Conservation (phyloP, 2,888 invertebrate species). For the Acholoe squamosa region DNA sequence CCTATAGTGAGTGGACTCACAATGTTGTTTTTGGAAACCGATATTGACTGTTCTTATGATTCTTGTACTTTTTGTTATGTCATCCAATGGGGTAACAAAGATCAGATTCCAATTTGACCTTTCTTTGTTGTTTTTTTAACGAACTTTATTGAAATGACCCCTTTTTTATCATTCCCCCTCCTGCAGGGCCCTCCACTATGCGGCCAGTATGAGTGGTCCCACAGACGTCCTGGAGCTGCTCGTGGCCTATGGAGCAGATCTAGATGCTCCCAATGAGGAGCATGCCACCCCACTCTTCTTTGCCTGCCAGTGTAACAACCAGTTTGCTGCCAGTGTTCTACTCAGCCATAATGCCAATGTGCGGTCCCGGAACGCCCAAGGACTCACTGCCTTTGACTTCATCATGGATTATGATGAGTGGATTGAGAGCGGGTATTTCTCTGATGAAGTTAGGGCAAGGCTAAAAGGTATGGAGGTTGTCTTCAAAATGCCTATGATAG, state of each 20-base stretch:
- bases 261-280: slow-evolving; percentile 79
- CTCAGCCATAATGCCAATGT: slow-evolving; percentile 78
- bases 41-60: no score
- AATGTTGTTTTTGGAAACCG: no score
- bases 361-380: slow-evolving; percentile 78
- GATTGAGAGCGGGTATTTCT: slow-evolving; percentile 82
- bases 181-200: slow-evolving; percentile 80
- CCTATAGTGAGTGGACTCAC: no score
- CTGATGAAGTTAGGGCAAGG: slow-evolving; percentile 79
- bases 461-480: slow-evolving; percentile 81
- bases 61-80: no score
- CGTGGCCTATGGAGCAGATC: slow-evolving; percentile 77
- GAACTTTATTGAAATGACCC: no score
- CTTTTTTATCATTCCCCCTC: no score
- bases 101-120: no score
- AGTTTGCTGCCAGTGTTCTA: slow-evolving; percentile 79
- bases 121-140: no score
- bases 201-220: slow-evolving; percentile 77
- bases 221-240: slow-evolving; percentile 80
- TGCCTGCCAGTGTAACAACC: slow-evolving; percentile 81
- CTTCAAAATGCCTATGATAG: no score
- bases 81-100: no score
- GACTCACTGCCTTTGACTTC: slow-evolving; percentile 81
- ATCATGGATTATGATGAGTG: slow-evolving; percentile 82
- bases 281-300: slow-evolving; percentile 80